Evolutionary conservation across 2,888 invertebrate genomes (phyloP).

Genomic region (Fragum fragum): DNA sequence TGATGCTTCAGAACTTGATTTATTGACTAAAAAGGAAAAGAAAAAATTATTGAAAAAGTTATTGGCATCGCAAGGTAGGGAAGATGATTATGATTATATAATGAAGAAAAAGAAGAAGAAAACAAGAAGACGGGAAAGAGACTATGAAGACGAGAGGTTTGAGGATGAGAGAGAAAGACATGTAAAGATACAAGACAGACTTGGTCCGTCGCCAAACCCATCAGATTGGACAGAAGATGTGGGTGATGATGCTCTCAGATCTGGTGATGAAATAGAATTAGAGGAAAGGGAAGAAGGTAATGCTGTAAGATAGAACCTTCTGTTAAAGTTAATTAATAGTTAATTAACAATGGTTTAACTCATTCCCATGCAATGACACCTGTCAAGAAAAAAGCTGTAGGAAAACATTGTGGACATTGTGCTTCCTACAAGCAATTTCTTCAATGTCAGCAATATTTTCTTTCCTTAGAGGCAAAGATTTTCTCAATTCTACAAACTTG

Average conservation of each 20-base stretch:
- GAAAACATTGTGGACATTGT: no score
- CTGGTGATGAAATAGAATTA: slow-evolving; percentile 47
- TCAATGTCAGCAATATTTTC: no score
- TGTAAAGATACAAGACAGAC: slow-evolving; percentile 36
- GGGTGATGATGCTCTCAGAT: slow-evolving; percentile 30
- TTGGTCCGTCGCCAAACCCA: slow-evolving; percentile 27
- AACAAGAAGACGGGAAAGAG: slow-evolving; percentile 43
- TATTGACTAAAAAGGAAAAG: slow-evolving; percentile 63
- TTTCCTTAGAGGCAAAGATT: no score
- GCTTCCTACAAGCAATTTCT: no score
- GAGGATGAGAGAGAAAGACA: slow-evolving; percentile 25
- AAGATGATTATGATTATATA: slow-evolving; percentile 48
- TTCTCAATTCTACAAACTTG: no score
- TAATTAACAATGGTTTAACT: neutral
- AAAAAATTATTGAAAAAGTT: slow-evolving; percentile 59
- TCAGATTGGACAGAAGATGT: slow-evolving; percentile 12
- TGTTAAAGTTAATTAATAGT: no score
- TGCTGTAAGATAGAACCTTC: no score
- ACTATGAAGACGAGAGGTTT: slow-evolving; percentile 16
- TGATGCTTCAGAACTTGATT: slow-evolving; percentile 45
- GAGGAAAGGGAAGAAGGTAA: slow-evolving; percentile 27
- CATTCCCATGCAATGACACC: neutral
- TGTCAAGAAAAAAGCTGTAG: no score
- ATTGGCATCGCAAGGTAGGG: slow-evolving; percentile 50
- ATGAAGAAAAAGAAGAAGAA: slow-evolving; percentile 49